These are phyloP conservation scores for Urocitellus parryii DNA, from an alignment of 2,113 vertebrate species.

Conservation along the genomic window DNA sequence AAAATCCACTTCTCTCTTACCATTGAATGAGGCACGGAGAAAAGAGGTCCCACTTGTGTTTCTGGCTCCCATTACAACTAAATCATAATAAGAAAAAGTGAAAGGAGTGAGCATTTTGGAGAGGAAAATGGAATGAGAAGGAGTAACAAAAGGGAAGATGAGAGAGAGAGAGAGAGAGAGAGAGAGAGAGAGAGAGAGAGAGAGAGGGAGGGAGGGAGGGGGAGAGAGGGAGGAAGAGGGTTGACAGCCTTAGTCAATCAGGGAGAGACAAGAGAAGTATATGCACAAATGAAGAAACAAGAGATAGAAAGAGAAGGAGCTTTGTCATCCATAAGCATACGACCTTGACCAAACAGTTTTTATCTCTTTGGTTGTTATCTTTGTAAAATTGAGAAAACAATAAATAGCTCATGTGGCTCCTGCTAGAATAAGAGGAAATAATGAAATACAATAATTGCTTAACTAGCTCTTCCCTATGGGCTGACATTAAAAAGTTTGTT, in stretches of 20 bases:
- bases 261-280: neutral
- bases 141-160: neutral
- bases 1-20: neutral
- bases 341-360: neutral
- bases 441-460: neutral
- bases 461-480: neutral
- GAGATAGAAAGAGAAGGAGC: neutral
- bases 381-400: slow-evolving; percentile 3
- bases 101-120: neutral
- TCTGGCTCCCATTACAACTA: neutral
- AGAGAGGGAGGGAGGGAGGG: neutral
- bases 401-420: fast-evolving
- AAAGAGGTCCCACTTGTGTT: neutral
- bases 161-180: neutral
- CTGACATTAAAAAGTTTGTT: neutral
- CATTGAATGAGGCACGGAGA: neutral
- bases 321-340: neutral
- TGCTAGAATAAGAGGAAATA: neutral
- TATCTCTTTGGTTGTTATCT: neutral
- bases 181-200: neutral
- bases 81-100: neutral
- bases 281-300: neutral
- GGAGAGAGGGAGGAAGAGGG: too few species aligned
- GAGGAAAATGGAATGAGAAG: neutral
- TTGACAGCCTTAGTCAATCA: neutral